Evolutionary conservation across 2,888 invertebrate genomes (phyloP).

Genomic region (Ophonus ardosiacus): DNA sequence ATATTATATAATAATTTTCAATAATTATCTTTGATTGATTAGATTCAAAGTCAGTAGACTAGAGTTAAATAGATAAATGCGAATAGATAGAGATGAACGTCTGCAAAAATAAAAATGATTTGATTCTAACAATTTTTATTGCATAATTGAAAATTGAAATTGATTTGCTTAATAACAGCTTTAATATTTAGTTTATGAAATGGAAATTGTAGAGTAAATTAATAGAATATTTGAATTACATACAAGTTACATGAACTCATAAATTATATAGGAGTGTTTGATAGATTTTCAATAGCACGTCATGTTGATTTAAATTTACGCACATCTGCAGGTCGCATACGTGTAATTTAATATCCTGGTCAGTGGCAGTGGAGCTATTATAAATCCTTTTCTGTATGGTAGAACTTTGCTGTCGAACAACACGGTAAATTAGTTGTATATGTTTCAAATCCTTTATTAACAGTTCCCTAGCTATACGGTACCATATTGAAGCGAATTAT

Average conservation of each 20-base stretch:
- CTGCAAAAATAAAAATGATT: no score
- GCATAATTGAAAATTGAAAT: background rate
- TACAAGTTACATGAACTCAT: conserved; percentile 16
- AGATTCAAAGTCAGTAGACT: no score
- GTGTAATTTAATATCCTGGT: conserved; percentile 31
- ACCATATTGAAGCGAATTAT: background rate
- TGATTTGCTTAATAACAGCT: background rate
- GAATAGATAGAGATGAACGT: no score
- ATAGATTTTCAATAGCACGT: conserved; percentile 40
- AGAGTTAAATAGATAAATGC: no score
- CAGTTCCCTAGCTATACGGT: background rate
- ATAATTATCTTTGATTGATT: no score
- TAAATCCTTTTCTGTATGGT: background rate
- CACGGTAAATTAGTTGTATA: conserved; percentile 23
- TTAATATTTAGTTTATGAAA: conserved; percentile 2
- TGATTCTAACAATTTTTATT: no score
- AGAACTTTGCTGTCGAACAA: conserved; percentile 26
- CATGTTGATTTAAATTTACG: conserved; percentile 36
- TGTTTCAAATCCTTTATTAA: conserved; percentile 42
- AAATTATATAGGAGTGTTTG: conserved; percentile 6
- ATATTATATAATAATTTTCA: no score
- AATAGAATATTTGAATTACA: conserved; percentile 25
- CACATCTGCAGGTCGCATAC: conserved; percentile 17
- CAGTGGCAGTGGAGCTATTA: conserved; percentile 20
- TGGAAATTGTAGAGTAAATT: conserved; percentile 17